Evolutionary conservation across 2,888 invertebrate genomes (phyloP).

Genomic region (Caenorhabditis uteleia): DNA sequence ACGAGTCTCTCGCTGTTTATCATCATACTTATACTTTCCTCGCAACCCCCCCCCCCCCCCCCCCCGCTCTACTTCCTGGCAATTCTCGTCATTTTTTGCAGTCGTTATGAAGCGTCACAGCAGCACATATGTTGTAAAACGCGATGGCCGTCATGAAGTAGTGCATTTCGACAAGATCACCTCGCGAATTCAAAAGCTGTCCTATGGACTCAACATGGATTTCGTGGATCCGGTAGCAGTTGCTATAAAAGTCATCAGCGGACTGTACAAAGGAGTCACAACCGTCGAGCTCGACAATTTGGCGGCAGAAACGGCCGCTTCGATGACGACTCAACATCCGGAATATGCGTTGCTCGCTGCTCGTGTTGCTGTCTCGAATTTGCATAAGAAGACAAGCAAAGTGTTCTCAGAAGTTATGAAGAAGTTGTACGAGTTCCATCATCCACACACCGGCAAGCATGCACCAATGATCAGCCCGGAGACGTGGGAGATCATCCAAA

Average conservation of each 20-base stretch:
- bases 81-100: no score
- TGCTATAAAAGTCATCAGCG: slow-evolving; percentile 84
- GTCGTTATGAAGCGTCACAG: slow-evolving; percentile 57
- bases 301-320: slow-evolving; percentile 98
- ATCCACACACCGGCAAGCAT: slow-evolving; percentile 78
- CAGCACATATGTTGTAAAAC: slow-evolving; percentile 58
- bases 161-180: slow-evolving; percentile 98
- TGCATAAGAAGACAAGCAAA: slow-evolving; percentile 97
- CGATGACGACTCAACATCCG: slow-evolving; percentile 94
- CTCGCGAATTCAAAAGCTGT: slow-evolving; percentile 89
- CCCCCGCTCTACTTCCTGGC: no score
- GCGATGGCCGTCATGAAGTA: slow-evolving; percentile 83
- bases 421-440: slow-evolving; percentile 81
- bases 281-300: slow-evolving; percentile 95
- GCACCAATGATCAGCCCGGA: slow-evolving; percentile 87
- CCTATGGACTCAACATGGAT: slow-evolving; percentile 92
- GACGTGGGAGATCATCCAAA: slow-evolving; percentile 82
- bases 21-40: no score
- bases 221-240: slow-evolving; percentile 85
- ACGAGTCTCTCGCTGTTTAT: no score
- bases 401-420: slow-evolving; percentile 80
- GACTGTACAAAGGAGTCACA: slow-evolving; percentile 92
- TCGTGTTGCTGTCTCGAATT: slow-evolving; percentile 91
- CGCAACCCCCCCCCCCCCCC: no score
- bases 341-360: slow-evolving; percentile 82